Percentiles rank a stretch among this genome's conserved stretches.
Conservation (phyloP, 1,140 invertebrate genomes). For the Zaprionus kolodkinae region DNA sequence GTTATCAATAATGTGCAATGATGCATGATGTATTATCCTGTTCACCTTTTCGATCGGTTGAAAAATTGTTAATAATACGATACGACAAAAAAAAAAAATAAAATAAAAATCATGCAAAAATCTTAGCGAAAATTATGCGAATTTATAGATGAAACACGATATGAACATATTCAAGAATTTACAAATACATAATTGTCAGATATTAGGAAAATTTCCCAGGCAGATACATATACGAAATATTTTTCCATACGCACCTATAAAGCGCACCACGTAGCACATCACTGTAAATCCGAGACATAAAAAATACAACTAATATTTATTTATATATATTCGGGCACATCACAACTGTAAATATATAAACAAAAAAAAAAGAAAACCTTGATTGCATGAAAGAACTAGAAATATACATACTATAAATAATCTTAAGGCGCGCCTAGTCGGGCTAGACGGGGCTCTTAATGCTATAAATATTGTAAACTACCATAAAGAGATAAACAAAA, state of each 20-base stretch:
- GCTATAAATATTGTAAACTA: constrained; percentile 69
- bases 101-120: neutral
- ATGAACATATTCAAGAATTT: constrained; percentile 36
- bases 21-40: constrained; percentile 47
- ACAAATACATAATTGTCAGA: constrained; percentile 49
- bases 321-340: constrained; percentile 51
- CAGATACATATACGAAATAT: constrained; percentile 54
- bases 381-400: constrained; percentile 36
- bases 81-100: constrained; percentile 6
- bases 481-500: constrained; percentile 19
- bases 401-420: constrained; percentile 9
- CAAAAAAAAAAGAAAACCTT: constrained; percentile 1
- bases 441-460: constrained; percentile 10
- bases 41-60: constrained; percentile 30
- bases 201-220: constrained; percentile 35
- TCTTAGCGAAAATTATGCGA: constrained; percentile 63
- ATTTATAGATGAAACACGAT: constrained; percentile 59
- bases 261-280: constrained; percentile 45
- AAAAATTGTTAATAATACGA: constrained; percentile 29
- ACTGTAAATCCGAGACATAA: constrained; percentile 66
- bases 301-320: constrained; percentile 23
- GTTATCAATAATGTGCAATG: constrained; percentile 43
- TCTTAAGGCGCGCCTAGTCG: constrained; percentile 21
- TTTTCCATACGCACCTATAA: constrained; percentile 41
- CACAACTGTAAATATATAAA: constrained; percentile 58